A percentile compares a stretch with the other conserved stretches of the same genome.
Evolutionary conservation across 2,888 invertebrate species (phyloP).

Genomic region (Gisinianus flammeolus): DNA sequence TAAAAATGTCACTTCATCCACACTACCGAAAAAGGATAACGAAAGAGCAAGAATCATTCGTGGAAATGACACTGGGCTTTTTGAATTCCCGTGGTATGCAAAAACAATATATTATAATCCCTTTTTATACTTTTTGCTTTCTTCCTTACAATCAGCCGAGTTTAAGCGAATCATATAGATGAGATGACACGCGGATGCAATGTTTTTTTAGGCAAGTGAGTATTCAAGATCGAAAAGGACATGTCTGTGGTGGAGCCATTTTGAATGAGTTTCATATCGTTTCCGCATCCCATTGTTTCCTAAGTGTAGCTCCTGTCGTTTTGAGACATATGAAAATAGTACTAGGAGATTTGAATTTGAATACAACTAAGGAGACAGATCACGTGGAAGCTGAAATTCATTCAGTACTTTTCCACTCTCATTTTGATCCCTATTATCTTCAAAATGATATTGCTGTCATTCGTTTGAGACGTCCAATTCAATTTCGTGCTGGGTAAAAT

Average conservation of each 20-base stretch:
- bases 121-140: too few relatives aligned
- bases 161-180: too few relatives aligned
- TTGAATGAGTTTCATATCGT: conserved; percentile 60
- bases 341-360: conserved; percentile 61
- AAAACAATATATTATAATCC: too few relatives aligned
- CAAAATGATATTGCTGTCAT: conserved; percentile 62
- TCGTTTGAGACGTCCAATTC: conserved; percentile 60
- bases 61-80: conserved; percentile 42
- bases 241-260: conserved; percentile 62
- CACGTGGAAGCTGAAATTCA: conserved; percentile 59
- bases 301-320: conserved; percentile 52
- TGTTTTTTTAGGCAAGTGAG: conserved; percentile 60
- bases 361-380: conserved; percentile 53
- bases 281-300: conserved; percentile 60
- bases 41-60: conserved; percentile 60
- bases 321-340: conserved; percentile 49
- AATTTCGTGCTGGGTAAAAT: conserved; percentile 55
- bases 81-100: conserved; percentile 23
- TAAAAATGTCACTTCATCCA: neutral
- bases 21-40: neutral
- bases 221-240: conserved; percentile 61
- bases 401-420: conserved; percentile 61
- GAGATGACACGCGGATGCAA: too few relatives aligned
- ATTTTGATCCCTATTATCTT: conserved; percentile 62
- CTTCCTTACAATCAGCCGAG: too few relatives aligned